Percentiles rank a stretch among this genome's conserved stretches.
Conservation (phyloP, 2,113 vertebrate genomes). For the Bos javanicus region DNA sequence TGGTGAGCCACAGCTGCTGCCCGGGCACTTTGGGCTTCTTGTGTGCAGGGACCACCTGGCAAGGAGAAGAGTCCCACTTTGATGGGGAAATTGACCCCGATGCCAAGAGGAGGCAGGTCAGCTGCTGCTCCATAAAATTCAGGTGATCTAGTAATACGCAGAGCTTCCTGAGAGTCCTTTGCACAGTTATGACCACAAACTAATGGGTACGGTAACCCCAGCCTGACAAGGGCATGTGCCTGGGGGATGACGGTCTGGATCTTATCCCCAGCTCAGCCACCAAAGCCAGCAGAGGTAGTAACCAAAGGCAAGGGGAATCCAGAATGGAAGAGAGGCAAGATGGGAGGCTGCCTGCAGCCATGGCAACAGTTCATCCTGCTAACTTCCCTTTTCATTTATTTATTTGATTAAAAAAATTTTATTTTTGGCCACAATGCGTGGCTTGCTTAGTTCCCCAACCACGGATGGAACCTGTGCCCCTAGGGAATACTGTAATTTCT, state of each 20-base stretch:
- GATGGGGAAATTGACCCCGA: neutral
- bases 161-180: neutral
- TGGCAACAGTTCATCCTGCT: neutral
- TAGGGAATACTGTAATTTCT: neutral
- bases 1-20: too few relatives aligned
- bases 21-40: neutral
- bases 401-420: too few relatives aligned
- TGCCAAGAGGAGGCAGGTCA: neutral
- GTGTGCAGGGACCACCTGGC: too few relatives aligned
- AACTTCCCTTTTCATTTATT: neutral
- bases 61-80: neutral
- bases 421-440: too few relatives aligned
- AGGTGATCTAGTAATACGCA: neutral
- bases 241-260: neutral
- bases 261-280: neutral
- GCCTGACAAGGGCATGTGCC: neutral
- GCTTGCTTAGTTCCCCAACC: too few relatives aligned
- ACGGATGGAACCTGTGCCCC: too few relatives aligned
- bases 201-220: neutral
- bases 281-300: neutral
- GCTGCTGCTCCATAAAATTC: too few relatives aligned
- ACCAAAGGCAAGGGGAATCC: neutral
- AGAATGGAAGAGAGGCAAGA: neutral
- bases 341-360: neutral
- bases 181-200: neutral